Evolutionary conservation across 1,140 invertebrate genomes (phyloP).

Genomic region (Holcopasites calliopsidis): DNA sequence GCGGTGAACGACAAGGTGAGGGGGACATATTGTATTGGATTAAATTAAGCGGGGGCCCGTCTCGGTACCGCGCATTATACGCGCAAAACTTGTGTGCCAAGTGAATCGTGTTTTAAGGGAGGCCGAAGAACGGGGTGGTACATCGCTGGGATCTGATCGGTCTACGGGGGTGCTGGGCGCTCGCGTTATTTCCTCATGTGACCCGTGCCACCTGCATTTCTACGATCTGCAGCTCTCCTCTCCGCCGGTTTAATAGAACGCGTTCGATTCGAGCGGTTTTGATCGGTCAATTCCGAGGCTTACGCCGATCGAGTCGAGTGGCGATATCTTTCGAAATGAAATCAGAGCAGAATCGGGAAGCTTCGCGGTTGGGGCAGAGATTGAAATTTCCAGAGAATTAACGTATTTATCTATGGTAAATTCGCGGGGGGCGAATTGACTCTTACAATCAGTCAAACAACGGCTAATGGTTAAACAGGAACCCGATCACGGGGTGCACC

Average conservation of each 20-base stretch:
- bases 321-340: not conserved
- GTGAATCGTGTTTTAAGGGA: constrained; percentile 73
- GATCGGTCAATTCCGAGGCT: not conserved
- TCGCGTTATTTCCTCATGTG: constrained; percentile 75
- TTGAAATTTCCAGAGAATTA: too few species aligned
- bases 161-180: constrained; percentile 48
- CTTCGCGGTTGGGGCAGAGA: too few species aligned
- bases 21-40: constrained; percentile 78
- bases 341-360: not conserved
- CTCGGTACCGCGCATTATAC: constrained; percentile 68
- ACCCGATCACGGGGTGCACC: constrained; percentile 38
- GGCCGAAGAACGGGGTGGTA: constrained; percentile 18
- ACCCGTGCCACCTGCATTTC: constrained; percentile 74
- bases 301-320: too few species aligned
- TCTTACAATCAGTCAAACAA: constrained; percentile 75
- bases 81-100: constrained; percentile 76
- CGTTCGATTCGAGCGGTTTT: not conserved
- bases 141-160: constrained; percentile 38
- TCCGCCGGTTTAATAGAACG: not conserved
- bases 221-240: constrained; percentile 65
- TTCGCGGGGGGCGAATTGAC: constrained; percentile 64
- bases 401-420: constrained; percentile 12
- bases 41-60: constrained; percentile 75
- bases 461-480: constrained; percentile 73
- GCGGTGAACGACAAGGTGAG: constrained; percentile 43